These are phyloP conservation scores for Poecile montanus DNA, from an alignment of 2,797 vertebrate genomes.

Conservation along the genomic window DNA sequence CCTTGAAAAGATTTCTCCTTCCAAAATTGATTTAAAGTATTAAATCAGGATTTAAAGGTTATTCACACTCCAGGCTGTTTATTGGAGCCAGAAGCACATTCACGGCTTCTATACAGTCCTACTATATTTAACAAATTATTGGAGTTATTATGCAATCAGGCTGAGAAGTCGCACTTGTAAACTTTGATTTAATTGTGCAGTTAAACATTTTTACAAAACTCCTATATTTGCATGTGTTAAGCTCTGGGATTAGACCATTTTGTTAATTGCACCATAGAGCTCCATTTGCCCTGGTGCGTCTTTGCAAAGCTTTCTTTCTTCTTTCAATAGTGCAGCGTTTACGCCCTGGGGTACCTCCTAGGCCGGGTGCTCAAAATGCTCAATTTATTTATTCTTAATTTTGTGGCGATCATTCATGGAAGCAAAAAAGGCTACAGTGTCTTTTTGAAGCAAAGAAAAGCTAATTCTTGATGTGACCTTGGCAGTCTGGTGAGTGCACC, in stretches of 20 bases:
- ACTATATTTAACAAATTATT: conserved; percentile 90
- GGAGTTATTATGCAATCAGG: conserved; percentile 87
- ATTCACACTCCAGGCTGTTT: conserved; percentile 83
- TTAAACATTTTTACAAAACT: conserved; percentile 99
- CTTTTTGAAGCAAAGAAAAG: conserved; percentile 99
- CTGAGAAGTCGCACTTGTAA: conserved; percentile 90
- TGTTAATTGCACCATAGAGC: conserved; percentile 99
- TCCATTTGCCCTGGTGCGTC: conserved; percentile 92
- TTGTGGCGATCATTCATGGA: conserved; percentile 99
- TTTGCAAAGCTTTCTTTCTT: conserved; percentile 93
- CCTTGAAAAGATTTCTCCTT: conserved; percentile 80
- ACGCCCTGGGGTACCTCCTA: conserved; percentile 98
- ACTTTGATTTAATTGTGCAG: conserved; percentile 98
- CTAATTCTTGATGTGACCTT: conserved; percentile 99
- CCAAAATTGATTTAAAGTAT: conserved; percentile 83
- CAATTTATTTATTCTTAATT: conserved; percentile 99
- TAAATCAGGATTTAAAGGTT: conserved; percentile 89
- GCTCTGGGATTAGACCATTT: conserved; percentile 97
- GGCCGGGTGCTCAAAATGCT: conserved; percentile 96
- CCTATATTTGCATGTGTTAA: conserved; percentile 99
- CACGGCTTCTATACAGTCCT: conserved; percentile 79
- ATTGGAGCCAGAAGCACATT: conserved; percentile 76
- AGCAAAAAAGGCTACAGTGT: conserved; percentile 99
- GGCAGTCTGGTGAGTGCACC: conserved; percentile 97
- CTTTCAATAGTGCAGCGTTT: conserved; percentile 95